Evolutionary conservation across 1,140 invertebrate species (phyloP).

Genomic region (Lordiphosa clarofinis): DNA sequence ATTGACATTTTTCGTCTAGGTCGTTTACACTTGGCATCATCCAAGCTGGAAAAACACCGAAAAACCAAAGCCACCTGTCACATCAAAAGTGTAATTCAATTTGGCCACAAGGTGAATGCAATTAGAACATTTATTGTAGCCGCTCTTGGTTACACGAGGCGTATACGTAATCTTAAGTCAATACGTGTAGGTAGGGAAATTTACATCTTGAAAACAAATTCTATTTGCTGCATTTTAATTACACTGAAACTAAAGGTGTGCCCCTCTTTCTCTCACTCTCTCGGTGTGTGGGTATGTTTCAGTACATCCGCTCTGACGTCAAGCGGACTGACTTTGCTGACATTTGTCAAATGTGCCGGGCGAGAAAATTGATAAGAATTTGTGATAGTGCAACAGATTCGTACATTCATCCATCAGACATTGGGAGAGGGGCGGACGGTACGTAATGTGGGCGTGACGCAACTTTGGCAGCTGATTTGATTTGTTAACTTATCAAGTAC

Average conservation of each 20-base stretch:
- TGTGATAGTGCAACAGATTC: slow-evolving; percentile 29
- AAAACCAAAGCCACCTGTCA: slow-evolving; percentile 4
- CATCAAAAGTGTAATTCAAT: slow-evolving; percentile 2
- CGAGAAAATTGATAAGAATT: slow-evolving; percentile 34
- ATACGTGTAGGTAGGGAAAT: slow-evolving; percentile 15
- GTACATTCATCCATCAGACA: slow-evolving; percentile 30
- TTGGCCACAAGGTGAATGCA: slow-evolving; percentile 18
- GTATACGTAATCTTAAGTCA: slow-evolving; percentile 56
- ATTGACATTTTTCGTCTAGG: slow-evolving; percentile 1
- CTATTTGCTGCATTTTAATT: slow-evolving; percentile 55
- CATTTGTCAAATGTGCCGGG: slow-evolving; percentile 39
- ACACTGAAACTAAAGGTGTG: slow-evolving; percentile 15
- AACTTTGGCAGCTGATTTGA: slow-evolving; percentile 30
- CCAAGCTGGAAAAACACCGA: slow-evolving; percentile 31
- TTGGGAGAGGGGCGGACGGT: too few relatives aligned
- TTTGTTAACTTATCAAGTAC: slow-evolving; percentile 1
- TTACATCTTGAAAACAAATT: slow-evolving; percentile 8
- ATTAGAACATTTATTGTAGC: slow-evolving; percentile 35
- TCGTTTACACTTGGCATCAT: slow-evolving; percentile 35
- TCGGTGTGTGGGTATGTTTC: background rate
- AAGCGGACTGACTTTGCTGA: slow-evolving; percentile 49
- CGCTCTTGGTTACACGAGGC: slow-evolving; percentile 50
- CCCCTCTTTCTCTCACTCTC: background rate
- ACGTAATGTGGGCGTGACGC: slow-evolving; percentile 46
- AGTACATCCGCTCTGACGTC: slow-evolving; percentile 40